Base-by-base conservation (phyloP, 2,888 invertebrate species). In the Amiota mariae region DNA sequence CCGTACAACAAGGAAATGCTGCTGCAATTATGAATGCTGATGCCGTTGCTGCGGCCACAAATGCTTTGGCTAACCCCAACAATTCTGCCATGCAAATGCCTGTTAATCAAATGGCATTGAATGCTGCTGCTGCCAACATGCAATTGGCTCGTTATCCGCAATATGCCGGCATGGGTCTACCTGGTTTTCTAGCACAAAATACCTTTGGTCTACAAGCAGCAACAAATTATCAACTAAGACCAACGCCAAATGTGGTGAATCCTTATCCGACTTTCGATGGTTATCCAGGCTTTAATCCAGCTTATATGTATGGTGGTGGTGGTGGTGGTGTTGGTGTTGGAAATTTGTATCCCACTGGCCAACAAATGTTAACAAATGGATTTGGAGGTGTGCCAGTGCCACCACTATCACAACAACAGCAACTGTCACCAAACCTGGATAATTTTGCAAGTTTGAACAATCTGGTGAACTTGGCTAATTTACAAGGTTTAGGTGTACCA, bases 401-500 rank as follows among this genome's bases (percentile, higher is more conserved):
- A 36, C 54, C 51, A 1, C 54, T 54, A 36, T 56, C 18, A 11
- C n/a, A 46, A 46, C 64, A 64, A 64, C 46, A 75, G 0, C 81
- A 79, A 54, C 13, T 49, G 13, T 20, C 48, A 15, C 71, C 76
- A 0, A 56, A 77, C 12, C 72, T 82, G 75, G 85, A 85, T 46
- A 77, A 80, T 72, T 82, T 70, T 36, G 76, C 77, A 6, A 70
- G 77, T 6, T 67, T 82, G 3, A 81, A 78, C 75, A 79, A 73
- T 67, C 75, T 84, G 2, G 72, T 82, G 11, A 79, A 79, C 61
- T 73, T 81, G 81, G 84, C 78, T 71, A 84, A 82, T 61, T 63
- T 46, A 0, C 83, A 78, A 51, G 83, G 81, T 8, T 36, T 84
- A n/a, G 74, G 70, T 8, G 73, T 59, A n/a, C 56, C 54, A 11